Evolutionary conservation across 1,140 invertebrate genomes (phyloP).

Genomic region (Drosophila azteca): DNA sequence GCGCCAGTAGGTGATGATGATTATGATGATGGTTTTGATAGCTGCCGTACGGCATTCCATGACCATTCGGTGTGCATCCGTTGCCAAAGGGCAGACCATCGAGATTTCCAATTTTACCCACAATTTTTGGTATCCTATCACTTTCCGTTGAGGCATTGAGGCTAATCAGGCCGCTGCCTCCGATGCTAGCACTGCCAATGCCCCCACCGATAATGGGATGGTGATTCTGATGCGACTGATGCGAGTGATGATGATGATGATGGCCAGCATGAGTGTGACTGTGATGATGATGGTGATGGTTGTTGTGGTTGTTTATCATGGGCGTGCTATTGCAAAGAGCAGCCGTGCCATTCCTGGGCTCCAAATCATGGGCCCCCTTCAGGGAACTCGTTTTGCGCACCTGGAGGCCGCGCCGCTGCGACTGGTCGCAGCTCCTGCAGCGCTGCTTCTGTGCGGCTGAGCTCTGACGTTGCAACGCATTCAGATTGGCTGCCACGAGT

Average conservation of each 20-base stretch:
- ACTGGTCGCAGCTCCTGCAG: constrained; percentile 65
- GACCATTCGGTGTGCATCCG: constrained; percentile 46
- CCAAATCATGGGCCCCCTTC: constrained; percentile 64
- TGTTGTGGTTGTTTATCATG: constrained; percentile 55
- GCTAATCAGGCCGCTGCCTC: constrained; percentile 63
- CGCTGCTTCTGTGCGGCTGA: constrained; percentile 29
- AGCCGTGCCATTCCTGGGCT: constrained; percentile 21
- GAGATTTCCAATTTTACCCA: constrained; percentile 82
- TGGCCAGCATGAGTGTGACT: constrained; percentile 37
- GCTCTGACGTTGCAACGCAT: constrained; percentile 50
- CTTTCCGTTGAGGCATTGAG: constrained; percentile 59
- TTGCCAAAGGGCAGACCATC: constrained; percentile 69
- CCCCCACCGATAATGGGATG: constrained; percentile 39
- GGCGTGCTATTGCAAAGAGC: constrained; percentile 74
- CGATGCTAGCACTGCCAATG: constrained; percentile 70
- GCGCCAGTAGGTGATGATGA: constrained; percentile 57
- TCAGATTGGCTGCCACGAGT: constrained; percentile 68
- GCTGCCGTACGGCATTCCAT: constrained; percentile 42
- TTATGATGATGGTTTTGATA: constrained; percentile 53
- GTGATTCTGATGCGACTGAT: constrained; percentile 50
- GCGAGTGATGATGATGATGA: constrained; percentile 29
- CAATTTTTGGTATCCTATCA: constrained; percentile 84
- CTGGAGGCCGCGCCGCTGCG: constrained; percentile 50
- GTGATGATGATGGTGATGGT: constrained; percentile 34
- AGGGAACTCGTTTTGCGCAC: constrained; percentile 76